Base-by-base conservation (phyloP, 2,113 vertebrate genomes). In the Charadrius vociferus region DNA sequence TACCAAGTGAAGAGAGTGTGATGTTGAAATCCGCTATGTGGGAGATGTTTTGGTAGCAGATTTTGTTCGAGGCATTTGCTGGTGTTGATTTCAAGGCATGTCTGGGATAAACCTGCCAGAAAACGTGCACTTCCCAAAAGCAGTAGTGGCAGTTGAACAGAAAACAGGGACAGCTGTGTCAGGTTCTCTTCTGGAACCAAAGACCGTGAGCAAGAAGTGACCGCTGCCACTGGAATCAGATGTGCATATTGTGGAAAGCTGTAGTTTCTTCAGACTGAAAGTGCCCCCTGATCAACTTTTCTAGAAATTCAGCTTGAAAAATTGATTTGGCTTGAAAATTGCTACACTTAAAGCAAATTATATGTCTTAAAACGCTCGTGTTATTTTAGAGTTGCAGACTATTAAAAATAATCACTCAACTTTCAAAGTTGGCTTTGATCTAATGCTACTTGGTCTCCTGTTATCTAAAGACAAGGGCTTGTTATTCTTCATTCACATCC, bases 201-300 rank as follows among this genome's bases (percentile, higher is more conserved):
- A 61, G 43, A 15, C 19, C 14, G 3, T 0, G 0, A 56, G 22
- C 37, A 36, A 47, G 22, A 43, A 53, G 68, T 41, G 43, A 39
- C 20, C 0, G 0, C 14, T 53, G 12, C 47, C n/a, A 5, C 61
- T 47, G 74, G 61, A 47, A 6, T 67, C 27, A 10, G 3, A 36
- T 3, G 21, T 9, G 30, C 5, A 0, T 24, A 5, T 30, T 34
- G 29, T 9, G 43, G 43, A 30, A 52, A 90, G 29, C 53, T 32
- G 30, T 26, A 18, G 9, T 65, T 90, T n/a, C 16, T 58, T 71
- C 41, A 43, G 36, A 55, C 16, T 55, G 39, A 67, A 37, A 49
- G 59, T 63, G 52, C 26, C 34, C 18, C 26, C 30, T 1, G 5
- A 27, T 74, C 27, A 12, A 36, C 45, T 7, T 23, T 37, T 70